These are phyloP conservation scores for Tipula confusa DNA, from an alignment of 2,888 invertebrate genomes.

Conservation along the genomic window DNA sequence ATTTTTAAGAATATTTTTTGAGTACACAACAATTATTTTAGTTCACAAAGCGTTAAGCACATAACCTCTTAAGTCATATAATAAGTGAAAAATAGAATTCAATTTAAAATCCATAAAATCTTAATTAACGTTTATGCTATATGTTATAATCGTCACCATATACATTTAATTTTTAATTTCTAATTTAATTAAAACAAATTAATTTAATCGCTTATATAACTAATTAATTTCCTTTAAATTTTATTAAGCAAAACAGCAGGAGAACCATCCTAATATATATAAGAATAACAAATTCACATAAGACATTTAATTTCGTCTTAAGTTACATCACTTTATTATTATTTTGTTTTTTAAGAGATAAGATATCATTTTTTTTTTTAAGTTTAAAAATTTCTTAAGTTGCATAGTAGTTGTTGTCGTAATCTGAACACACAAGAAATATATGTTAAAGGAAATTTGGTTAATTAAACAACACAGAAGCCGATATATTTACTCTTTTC, in stretches of 20 bases:
- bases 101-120: not conserved
- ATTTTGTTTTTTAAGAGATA: not conserved
- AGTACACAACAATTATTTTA: not conserved
- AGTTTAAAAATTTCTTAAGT: not conserved
- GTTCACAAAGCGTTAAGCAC: not conserved
- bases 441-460: slow-evolving; percentile 27
- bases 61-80: not conserved
- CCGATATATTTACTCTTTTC: slow-evolving; percentile 27
- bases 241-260: not conserved
- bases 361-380: not conserved
- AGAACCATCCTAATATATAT: not conserved
- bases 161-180: not conserved
- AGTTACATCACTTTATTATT: not conserved
- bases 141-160: not conserved
- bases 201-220: not conserved
- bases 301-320: not conserved
- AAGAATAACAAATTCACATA: not conserved
- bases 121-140: not conserved
- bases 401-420: not conserved
- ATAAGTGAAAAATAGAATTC: not conserved
- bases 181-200: not conserved
- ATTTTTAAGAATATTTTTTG: not conserved
- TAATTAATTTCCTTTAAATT: not conserved
- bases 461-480: slow-evolving; percentile 29
- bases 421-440: not conserved